Conservation (phyloP, 2,888 invertebrate species). For the Drosophila seclusa region DNA sequence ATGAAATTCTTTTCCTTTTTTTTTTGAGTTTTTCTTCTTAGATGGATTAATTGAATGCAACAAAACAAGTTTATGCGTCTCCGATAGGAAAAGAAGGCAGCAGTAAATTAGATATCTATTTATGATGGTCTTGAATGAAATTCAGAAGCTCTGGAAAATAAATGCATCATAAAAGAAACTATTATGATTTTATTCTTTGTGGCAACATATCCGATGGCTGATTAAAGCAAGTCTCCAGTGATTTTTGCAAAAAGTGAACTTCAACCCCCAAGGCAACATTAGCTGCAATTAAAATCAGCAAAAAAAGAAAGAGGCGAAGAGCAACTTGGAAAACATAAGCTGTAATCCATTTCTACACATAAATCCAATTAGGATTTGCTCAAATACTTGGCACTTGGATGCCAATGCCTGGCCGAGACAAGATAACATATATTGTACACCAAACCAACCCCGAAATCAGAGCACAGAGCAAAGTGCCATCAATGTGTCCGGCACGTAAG, state of each 20-base stretch:
- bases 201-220: not conserved
- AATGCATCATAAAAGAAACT: not conserved
- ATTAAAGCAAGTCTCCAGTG: slow-evolving; percentile 18
- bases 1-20: slow-evolving; percentile 32
- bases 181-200: not conserved
- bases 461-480: slow-evolving; percentile 50
- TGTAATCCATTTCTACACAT: slow-evolving; percentile 78
- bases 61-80: slow-evolving; percentile 26
- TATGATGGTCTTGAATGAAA: not conserved
- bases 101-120: slow-evolving; percentile 30
- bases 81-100: slow-evolving; percentile 18
- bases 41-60: slow-evolving; percentile 33
- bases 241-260: slow-evolving; percentile 7
- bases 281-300: slow-evolving; percentile 63
- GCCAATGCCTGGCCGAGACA: slow-evolving; percentile 51
- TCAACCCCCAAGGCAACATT: slow-evolving; percentile 14
- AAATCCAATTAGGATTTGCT: slow-evolving; percentile 80
- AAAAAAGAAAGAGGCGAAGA: slow-evolving; percentile 18
- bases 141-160: slow-evolving; percentile 21
- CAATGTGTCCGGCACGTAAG: slow-evolving; percentile 50
- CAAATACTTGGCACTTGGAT: slow-evolving; percentile 64
- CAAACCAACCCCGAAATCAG: slow-evolving; percentile 52
- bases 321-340: slow-evolving; percentile 68
- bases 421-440: slow-evolving; percentile 46
- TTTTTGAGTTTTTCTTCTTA: slow-evolving; percentile 26